Conservation (phyloP, 92 coral and sea anemone genomes). For the Phenganax marumi region DNA sequence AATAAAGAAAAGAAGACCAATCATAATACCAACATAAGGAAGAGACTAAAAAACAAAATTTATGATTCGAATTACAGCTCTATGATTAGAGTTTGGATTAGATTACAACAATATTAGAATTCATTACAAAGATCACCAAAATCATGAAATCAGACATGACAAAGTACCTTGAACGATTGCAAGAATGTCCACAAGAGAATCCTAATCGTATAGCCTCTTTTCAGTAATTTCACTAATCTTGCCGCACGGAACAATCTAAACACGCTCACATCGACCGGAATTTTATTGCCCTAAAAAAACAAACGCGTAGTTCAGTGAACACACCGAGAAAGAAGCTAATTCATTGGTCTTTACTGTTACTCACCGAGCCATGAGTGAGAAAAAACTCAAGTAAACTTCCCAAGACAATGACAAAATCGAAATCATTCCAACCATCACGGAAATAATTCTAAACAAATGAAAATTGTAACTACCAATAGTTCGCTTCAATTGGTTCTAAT, state of each 20-base stretch:
- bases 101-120: neutral
- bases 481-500: neutral
- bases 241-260: slow-evolving; percentile 97
- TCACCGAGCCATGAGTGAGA: slow-evolving; percentile 49
- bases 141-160: neutral
- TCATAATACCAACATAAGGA: slow-evolving; percentile 94
- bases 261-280: slow-evolving; percentile 92
- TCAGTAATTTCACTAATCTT: slow-evolving; percentile 77
- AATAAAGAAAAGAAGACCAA: slow-evolving; percentile 90
- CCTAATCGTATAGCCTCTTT: slow-evolving; percentile 92
- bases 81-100: neutral
- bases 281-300: neutral
- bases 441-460: slow-evolving; percentile 66
- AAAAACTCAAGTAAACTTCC: slow-evolving; percentile 73
- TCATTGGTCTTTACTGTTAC: neutral
- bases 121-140: too few species aligned
- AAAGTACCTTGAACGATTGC: slow-evolving; percentile 84
- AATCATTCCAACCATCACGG: slow-evolving; percentile 77
- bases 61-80: neutral
- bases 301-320: neutral
- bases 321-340: too few species aligned
- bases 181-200: slow-evolving; percentile 95
- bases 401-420: slow-evolving; percentile 75
- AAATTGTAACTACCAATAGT: neutral
- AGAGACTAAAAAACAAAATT: slow-evolving; percentile 65